Evolutionary conservation across 1,140 invertebrate species (phyloP), one percentile per base, ranked within the genome.

Genomic region (Gonioctena quinquepunctata): DNA sequence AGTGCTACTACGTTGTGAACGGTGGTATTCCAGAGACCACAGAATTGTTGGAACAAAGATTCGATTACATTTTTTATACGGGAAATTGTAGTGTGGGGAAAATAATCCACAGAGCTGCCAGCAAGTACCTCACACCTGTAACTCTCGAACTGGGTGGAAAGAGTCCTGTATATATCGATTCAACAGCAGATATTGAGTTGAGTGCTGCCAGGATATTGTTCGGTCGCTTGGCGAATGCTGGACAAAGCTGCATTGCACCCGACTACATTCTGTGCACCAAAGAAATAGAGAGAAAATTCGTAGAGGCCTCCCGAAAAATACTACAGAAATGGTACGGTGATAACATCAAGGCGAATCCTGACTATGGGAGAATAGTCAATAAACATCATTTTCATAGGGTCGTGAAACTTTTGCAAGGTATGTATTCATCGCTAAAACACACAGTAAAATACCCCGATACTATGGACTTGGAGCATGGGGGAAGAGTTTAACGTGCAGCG

Each of bases 51-150:
- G 93, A 95, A 73, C 88, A 97, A 79, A 90, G 89, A 79, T 99
- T 97, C 83, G 98, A 99, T 85, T 95, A 98, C 79, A 99, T 99
- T 71, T 97, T 99, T 85, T 99, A 95, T 82, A 99, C 98, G 1
- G 98, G 98, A 1, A 94, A 93, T 28, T 90, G 92, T 1, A 81
- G 81, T 50, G 92, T 99, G 19, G 97, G 94, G n/a, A 93, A 90
- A 85, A 92, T 98, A 69, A 88, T 99, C 3, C 92, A 96, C 80
- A 87, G 89, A 56, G 96, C 96, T 3, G 95, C 97, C 0, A 93
- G 92, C 73, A 93, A 97, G 81, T 81, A 93, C 84, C 86, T 99
- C 11, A 99, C 97, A 0, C 98, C 98, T 18, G 91, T 93, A 1
- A 97, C 96, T 0, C 84, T 99, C 70, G 97, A 99, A 86, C 85